Evolutionary conservation across 92 coral and sea anemone species (phyloP), one percentile per base, ranked within the genome.

Genomic region (Phenganax subtilis): DNA sequence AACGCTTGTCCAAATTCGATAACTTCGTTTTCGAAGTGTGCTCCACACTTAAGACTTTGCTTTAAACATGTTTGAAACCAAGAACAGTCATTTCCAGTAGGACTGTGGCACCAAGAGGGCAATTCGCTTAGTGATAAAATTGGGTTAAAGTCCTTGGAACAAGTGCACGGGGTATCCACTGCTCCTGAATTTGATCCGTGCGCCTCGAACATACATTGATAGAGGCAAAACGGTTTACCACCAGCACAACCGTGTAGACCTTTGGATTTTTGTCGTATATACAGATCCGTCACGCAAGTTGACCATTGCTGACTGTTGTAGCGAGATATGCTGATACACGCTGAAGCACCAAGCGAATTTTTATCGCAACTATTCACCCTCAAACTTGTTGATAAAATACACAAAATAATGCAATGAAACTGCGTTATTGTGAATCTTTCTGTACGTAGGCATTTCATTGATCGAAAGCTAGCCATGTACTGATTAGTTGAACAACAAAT

Each of bases 201-300:
- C 1, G 17, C 75, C n/a, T 79, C 83, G 31, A 79, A 28, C 83
- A 79, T 79, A 17, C 83, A 79, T 57, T 79, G 83, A 57, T 79
- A 79, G 2, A 64, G n/a, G 57, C 83, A 79, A 51, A 28, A 63
- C 10, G 51, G 9, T 15, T 76, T 20, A 47, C 57, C 83, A 27
- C 30, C 69, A 3, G 20, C 2, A 52, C 83, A 79, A 0, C 83
- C 83, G 62, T 79, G 83, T 7, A 51, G 68, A n/a, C 83, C 83
- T 64, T 79, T 79, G n/a, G 74, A 63, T 79, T 79, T 79, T 27
- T 79, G 83, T 14, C 83, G 60, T 44, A 79, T 79, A 25, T 79
- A 79, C 51, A 64, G n/a, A 64, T 79, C 83, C 20, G 67, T 79
- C 7, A 64, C 83, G n/a, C 83, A 79, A 1, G 74, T 79, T 2